Conservation (phyloP, 2,113 vertebrate species). For the Callionymus lyra region DNA sequence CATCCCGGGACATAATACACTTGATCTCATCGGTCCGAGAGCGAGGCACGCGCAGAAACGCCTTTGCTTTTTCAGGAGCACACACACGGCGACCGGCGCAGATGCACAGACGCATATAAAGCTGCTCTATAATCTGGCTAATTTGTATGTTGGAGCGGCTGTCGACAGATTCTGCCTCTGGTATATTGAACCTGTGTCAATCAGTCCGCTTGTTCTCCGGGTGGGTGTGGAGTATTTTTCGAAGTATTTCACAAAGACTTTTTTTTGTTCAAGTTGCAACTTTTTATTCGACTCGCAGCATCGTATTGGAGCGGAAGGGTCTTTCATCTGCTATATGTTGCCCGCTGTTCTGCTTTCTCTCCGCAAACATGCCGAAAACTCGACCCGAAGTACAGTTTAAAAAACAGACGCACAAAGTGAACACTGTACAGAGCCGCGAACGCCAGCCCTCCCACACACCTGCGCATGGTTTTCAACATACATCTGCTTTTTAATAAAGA, state of each 20-base stretch:
- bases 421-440: conserved; percentile 7
- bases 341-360: neutral
- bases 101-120: conserved; percentile 4
- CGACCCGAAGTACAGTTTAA: conserved; percentile 1
- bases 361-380: neutral
- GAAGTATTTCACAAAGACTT: no score
- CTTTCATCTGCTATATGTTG: neutral
- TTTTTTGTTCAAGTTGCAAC: no score
- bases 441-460: conserved; percentile 27
- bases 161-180: conserved; percentile 52
- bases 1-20: conserved; percentile 6
- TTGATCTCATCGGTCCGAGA: neutral
- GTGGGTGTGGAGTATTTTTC: conserved; percentile 24
- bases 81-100: neutral
- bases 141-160: conserved; percentile 56
- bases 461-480: conserved; percentile 33
- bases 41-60: no score
- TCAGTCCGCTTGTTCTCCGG: conserved; percentile 20
- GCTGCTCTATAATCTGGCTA: conserved; percentile 59
- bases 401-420: conserved; percentile 5
- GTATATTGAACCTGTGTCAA: conserved; percentile 31
- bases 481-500: conserved; percentile 52
- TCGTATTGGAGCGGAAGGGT: neutral
- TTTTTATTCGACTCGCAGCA: no score
- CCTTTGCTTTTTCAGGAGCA: neutral